Conservation (phyloP, 2,888 invertebrate species). For the Silvanus unidentatus region DNA sequence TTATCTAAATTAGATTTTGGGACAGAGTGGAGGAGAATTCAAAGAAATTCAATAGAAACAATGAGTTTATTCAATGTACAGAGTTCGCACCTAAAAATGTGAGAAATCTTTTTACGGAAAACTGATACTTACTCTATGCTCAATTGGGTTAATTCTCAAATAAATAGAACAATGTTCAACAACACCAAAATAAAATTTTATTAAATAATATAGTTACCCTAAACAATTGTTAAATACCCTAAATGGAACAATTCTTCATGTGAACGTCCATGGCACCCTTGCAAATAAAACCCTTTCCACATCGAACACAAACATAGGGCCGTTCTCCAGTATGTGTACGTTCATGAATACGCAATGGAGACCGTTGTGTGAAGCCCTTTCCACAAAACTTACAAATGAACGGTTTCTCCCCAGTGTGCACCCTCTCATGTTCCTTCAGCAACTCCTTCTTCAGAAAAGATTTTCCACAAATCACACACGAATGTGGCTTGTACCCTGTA, state of each 20-base stretch:
- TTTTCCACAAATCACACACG: conserved; percentile 45
- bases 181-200: too few relatives aligned
- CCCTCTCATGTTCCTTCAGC: conserved; percentile 37
- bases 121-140: too few relatives aligned
- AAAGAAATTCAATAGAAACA: too few relatives aligned
- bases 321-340: conserved; percentile 57
- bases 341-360: conserved; percentile 56
- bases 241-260: conserved; percentile 32
- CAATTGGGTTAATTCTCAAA: too few relatives aligned
- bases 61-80: too few relatives aligned
- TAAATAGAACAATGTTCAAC: too few relatives aligned
- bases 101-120: too few relatives aligned
- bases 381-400: conserved; percentile 38
- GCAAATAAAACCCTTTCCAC: conserved; percentile 38
- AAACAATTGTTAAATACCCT: too few relatives aligned
- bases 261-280: conserved; percentile 40
- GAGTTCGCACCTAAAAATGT: too few relatives aligned
- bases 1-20: too few relatives aligned
- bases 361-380: conserved; percentile 49
- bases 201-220: too few relatives aligned
- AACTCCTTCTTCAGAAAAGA: conserved; percentile 48
- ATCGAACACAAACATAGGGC: conserved; percentile 49
- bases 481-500: conserved; percentile 47
- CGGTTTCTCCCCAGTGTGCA: conserved; percentile 42
- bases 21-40: too few relatives aligned